Evolutionary conservation across 2,113 vertebrate species (phyloP), one percentile per base, ranked within the genome.

Genomic region (Lontra canadensis): DNA sequence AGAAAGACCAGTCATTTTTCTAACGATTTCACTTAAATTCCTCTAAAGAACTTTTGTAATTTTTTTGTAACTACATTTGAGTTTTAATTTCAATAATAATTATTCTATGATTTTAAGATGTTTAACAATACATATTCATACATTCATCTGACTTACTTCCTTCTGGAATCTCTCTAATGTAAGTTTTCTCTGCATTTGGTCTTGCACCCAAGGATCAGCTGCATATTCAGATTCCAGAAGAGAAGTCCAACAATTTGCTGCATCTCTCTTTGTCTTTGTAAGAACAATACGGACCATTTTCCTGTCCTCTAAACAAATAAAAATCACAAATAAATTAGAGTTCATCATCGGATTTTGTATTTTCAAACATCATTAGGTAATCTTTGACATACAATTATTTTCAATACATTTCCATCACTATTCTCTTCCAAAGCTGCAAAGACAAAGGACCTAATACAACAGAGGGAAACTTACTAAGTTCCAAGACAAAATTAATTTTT

Each of bases 111-210:
- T 14, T 57, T 84, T 82, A 63, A 71, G 34, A 55, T 39, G 57
- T 47, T 63, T 73, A 73, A 61, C 25, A 73, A 73, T 17, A 87
- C 7, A 61, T 6, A 81, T 20, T 49, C 65, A 95, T 8, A 69
- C 1, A 87, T 3, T 36, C 39, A 31, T 65, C 52, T 42, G 67
- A 98, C 98, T 98, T 97, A 99, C 99, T 99, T 99, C 99, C 98
- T 99, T 99, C 88, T 99, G 99, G 97, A 99, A 99, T 97, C 99
- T 98, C 98, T 99, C 99, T 92, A 99, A 98, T 0, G 99, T 99
- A 25, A 99, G 99, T 78, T 99, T 99, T 96, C 99, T 99, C 98
- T 99, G 99, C 99, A 99, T 99, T 98, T 99, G 99, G 97, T 99
- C 99, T 98, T 99, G 99, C 1, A 99, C 99, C 99, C 99, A 99